A percentile compares a stretch with the other conserved stretches of the same genome.
Evolutionary conservation across 2,113 vertebrate genomes (phyloP).

Genomic region (Osmerus mordax): DNA sequence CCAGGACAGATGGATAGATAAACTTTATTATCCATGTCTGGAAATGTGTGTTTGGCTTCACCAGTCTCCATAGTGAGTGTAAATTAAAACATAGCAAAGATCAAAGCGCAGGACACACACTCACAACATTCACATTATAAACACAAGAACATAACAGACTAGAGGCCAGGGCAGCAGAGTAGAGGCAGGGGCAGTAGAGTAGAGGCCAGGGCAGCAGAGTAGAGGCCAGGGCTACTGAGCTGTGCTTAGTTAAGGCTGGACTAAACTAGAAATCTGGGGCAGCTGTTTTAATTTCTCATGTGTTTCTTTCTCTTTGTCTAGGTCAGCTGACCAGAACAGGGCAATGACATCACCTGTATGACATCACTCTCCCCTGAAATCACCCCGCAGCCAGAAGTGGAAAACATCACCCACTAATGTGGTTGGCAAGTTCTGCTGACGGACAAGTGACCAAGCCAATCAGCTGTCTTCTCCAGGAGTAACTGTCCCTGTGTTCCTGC

Average conservation of each 20-base stretch:
- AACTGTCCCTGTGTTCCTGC: background rate
- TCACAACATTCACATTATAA: background rate
- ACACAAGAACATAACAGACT: too few species aligned
- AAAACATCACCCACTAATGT: constrained; percentile 36
- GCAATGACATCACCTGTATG: constrained; percentile 65
- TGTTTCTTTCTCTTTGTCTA: constrained; percentile 39
- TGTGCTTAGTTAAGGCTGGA: too few species aligned
- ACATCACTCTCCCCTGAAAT: constrained; percentile 49
- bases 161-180: too few species aligned
- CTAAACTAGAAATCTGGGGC: too few species aligned
- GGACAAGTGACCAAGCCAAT: constrained; percentile 66
- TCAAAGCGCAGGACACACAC: background rate
- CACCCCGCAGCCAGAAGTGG: constrained; percentile 52
- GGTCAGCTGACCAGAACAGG: constrained; percentile 49
- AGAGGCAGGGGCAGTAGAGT: too few species aligned
- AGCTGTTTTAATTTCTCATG: constrained; percentile 1
- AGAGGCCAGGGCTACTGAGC: too few species aligned
- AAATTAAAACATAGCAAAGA: too few species aligned
- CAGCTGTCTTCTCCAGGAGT: constrained; percentile 34
- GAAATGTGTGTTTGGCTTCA: too few species aligned
- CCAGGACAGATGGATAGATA: background rate
- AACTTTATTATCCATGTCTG: background rate
- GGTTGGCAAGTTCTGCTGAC: constrained; percentile 56
- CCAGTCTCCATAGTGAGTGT: background rate
- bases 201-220: too few species aligned